Evolutionary conservation across 2,888 invertebrate species (phyloP), one percentile per base, ranked within the genome.

Genomic region (Eristalis pertinax): DNA sequence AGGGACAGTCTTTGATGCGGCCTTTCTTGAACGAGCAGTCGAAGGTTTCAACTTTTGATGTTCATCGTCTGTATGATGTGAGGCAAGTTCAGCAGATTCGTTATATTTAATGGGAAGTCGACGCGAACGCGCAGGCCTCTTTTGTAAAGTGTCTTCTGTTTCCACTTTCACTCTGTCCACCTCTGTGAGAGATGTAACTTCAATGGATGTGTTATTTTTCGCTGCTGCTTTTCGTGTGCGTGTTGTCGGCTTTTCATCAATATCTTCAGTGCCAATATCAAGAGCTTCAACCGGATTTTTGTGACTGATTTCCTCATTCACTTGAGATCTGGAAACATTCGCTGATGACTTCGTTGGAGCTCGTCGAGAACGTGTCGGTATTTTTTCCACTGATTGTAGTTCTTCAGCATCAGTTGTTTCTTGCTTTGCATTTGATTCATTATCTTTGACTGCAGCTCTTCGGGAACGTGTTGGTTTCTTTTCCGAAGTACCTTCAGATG

Each of bases 221-320:
- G n/a, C 29, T 4, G 32, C 13, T 67, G 29, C 15, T 24, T 74
- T 78, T 26, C 76, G 73, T 1, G 56, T 56, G 3, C 81, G 81
- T 15, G 58, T 65, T 43, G 50, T 1, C 3, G 29, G 77, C 24
- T 38, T 58, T 19, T 74, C 58, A 1, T n/a, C 1, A 4, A 43
- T 50, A 8, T 50, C 19, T 50, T 50, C 19, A 19, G 50, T 1
- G 0, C n/a, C 5, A n/a, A n/a, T 3, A 15, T 8, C 50, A 38
- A 38, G 2, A 7, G 5, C 19, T n/a, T 50, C 43, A n/a, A 50
- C 15, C 1, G 43, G 7, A n/a, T 7, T 5, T 19, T 43, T n/a
- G 19, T 50, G n/a, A 19, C 8, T 8, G 19, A 50, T 50, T 3
- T 50, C 50, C 19, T n/a, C 50, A 50, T 19, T 2, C 4, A n/a